These are phyloP conservation scores for Ceratothoa steindachneri DNA, from an alignment of 2,888 invertebrate species.

Conservation along the genomic window DNA sequence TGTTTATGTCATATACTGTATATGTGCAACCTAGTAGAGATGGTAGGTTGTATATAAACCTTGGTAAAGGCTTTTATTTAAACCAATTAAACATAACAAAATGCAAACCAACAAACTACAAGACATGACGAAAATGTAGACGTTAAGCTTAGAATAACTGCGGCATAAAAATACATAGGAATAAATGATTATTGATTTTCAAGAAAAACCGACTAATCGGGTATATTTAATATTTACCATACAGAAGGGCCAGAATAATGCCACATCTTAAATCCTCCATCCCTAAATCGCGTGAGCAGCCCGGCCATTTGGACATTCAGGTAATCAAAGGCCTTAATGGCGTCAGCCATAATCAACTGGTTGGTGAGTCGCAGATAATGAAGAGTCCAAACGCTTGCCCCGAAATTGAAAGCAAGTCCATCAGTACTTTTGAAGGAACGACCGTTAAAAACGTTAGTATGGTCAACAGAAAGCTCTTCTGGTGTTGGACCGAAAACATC, in stretches of 20 bases:
- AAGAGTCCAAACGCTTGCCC: constrained; percentile 51
- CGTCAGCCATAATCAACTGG: constrained; percentile 50
- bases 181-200: too few relatives aligned
- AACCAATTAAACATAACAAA: too few relatives aligned
- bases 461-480: constrained; percentile 49
- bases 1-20: too few relatives aligned
- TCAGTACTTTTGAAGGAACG: constrained; percentile 48
- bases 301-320: constrained; percentile 43
- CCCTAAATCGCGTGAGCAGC: constrained; percentile 34
- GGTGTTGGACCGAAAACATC: constrained; percentile 58
- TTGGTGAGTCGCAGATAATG: constrained; percentile 54
- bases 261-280: constrained; percentile 53
- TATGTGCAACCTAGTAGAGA: too few relatives aligned
- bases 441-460: constrained; percentile 52
- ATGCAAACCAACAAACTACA: too few relatives aligned
- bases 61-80: too few relatives aligned
- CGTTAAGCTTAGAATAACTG: too few relatives aligned
- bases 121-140: too few relatives aligned
- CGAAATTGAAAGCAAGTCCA: constrained; percentile 34
- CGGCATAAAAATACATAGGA: too few relatives aligned
- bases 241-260: constrained; percentile 81
- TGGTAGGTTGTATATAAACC: too few relatives aligned
- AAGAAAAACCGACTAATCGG: too few relatives aligned
- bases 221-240: constrained; percentile 60
- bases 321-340: constrained; percentile 38